Percentiles rank a stretch among this genome's conserved stretches.
These are phyloP conservation scores for Spodoptera frugiperda DNA, from an alignment of 1,140 invertebrate genomes.

Conservation along the genomic window DNA sequence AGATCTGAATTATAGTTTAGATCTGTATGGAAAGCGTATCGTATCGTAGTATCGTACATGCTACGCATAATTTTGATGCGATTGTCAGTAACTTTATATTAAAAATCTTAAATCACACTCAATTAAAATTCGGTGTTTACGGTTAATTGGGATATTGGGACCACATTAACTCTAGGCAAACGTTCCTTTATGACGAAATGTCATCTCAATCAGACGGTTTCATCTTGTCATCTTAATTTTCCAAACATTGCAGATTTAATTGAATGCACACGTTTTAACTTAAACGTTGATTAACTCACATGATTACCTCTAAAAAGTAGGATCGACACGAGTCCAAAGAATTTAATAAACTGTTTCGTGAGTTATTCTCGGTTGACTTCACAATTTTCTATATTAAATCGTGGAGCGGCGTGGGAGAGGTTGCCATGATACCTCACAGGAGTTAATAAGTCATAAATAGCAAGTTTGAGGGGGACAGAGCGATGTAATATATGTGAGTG, in stretches of 20 bases:
- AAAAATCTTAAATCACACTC: too few species aligned
- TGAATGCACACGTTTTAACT: not conserved
- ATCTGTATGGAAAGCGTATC: too few species aligned
- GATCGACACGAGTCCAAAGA: constrained; percentile 60
- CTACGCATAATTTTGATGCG: too few species aligned
- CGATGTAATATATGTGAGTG: constrained; percentile 49
- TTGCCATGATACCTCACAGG: constrained; percentile 84
- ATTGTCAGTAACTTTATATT: too few species aligned
- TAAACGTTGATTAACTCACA: not conserved
- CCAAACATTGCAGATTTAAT: not conserved
- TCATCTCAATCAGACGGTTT: too few species aligned
- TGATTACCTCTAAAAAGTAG: constrained; percentile 36
- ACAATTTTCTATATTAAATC: constrained; percentile 85
- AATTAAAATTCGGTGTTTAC: too few species aligned
- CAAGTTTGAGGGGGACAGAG: constrained; percentile 65
- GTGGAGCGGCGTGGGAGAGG: constrained; percentile 72
- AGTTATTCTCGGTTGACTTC: constrained; percentile 76
- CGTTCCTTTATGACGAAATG: too few species aligned
- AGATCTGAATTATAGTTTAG: too few species aligned
- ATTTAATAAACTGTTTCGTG: constrained; percentile 81
- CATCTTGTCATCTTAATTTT: too few species aligned
- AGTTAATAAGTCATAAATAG: constrained; percentile 86
- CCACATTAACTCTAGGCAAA: too few species aligned
- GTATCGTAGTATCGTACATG: too few species aligned
- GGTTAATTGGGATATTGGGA: too few species aligned